Evolutionary conservation across 1,140 invertebrate species (phyloP), one percentile per base, ranked within the genome.

Genomic region (Phocides pigmalion): DNA sequence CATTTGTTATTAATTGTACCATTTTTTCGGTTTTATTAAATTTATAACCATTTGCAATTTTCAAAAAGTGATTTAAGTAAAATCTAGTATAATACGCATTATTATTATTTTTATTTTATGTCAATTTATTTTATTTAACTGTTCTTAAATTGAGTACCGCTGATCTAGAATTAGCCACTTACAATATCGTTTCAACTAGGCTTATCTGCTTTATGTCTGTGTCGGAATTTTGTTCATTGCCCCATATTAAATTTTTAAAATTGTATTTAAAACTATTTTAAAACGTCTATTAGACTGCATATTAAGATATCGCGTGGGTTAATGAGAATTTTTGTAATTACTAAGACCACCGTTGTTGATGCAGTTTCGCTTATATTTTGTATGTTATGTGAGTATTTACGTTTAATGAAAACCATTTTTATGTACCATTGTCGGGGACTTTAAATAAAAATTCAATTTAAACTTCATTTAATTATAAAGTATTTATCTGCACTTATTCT

Each of bases 171-270:
- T 62, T 68, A 49, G 68, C 58, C 69, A 66, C 72, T 74, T 74
- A 79, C 72, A 72, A 62, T 66, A 74, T 62, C 66, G 53, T 72
- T 80, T 77, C 68, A 76, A 68, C 58, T 47, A 49, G 62, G 66
- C 68, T 75, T 82, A 84, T 84, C 79, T 79, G 58, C 54, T 85
- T 82, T 78, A 82, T 82, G 74, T 79, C 62, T 71, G 44, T 56
- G 41, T 71, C 35, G 64, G 44, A 67, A 71, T 56, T 63, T 64
- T 22, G 53, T 63, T 59, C 46, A 56, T 56, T 56, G 53, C 20
- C 53, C 39, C 19, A 42, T 53, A 56, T 56, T 56, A 56, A 42
- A 42, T 22, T 54, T 54, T 41, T 14, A 20, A 22, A 56, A 42
- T 15, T 19, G 39, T 56, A 56, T 56, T 56, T 56, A 22, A 20